A percentile compares a stretch with the other conserved stretches of the same genome.
Evolutionary conservation across 2,888 invertebrate species (phyloP).

Genomic region (Leucania comma): DNA sequence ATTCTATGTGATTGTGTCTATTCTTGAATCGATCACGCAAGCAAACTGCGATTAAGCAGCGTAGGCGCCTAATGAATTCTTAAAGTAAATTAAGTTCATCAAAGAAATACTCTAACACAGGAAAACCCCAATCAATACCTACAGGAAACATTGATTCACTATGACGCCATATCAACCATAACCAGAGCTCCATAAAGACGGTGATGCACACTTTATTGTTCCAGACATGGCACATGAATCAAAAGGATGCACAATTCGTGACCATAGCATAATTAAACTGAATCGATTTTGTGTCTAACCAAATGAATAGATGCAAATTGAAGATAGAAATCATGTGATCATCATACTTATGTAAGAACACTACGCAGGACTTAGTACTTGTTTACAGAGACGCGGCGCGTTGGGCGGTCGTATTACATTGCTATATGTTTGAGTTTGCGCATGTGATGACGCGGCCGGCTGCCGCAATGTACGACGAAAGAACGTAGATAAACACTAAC

Average conservation of each 20-base stretch:
- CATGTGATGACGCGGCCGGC: too few species aligned
- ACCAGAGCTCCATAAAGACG: not conserved
- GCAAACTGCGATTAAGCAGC: too few species aligned
- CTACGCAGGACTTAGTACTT: too few species aligned
- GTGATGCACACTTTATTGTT: slow-evolving; percentile 13
- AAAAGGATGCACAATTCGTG: slow-evolving; percentile 26
- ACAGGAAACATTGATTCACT: slow-evolving; percentile 4
- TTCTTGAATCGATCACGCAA: too few species aligned
- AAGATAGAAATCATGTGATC: slow-evolving; percentile 42
- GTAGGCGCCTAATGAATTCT: not conserved
- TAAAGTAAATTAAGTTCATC: not conserved
- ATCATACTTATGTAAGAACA: slow-evolving; percentile 29
- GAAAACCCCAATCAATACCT: not conserved
- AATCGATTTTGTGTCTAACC: slow-evolving; percentile 21
- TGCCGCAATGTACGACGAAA: too few species aligned
- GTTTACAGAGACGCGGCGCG: too few species aligned
- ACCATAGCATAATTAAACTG: slow-evolving; percentile 15
- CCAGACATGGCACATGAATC: slow-evolving; percentile 30
- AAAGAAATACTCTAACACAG: not conserved
- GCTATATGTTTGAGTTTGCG: too few species aligned
- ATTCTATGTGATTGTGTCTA: too few species aligned
- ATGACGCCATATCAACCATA: slow-evolving; percentile 5
- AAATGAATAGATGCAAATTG: slow-evolving; percentile 27
- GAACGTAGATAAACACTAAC: too few species aligned
- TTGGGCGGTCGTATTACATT: too few species aligned